A percentile compares a stretch with the other conserved stretches of the same genome.
Evolutionary conservation across 2,797 vertebrate species (phyloP).

Genomic region (Scyliorhinus canicula): DNA sequence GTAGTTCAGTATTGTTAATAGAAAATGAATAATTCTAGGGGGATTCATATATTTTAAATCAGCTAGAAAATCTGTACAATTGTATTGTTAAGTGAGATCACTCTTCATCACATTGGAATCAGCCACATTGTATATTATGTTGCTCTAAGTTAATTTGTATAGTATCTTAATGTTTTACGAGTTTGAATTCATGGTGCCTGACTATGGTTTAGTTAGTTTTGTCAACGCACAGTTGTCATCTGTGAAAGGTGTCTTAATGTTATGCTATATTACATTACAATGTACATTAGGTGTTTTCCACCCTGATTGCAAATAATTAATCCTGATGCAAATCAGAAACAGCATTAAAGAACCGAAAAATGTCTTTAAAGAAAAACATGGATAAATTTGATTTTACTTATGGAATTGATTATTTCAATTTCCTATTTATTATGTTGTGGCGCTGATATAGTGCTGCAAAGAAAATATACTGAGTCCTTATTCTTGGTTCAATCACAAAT

Average conservation of each 20-base stretch:
- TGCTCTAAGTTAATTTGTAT: constrained; percentile 36
- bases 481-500: constrained; percentile 7
- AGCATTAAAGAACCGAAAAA: background rate
- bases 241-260: constrained; percentile 28
- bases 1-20: constrained; percentile 38
- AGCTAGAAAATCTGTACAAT: constrained; percentile 21
- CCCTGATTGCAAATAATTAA: background rate
- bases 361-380: background rate
- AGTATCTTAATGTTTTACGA: constrained; percentile 33
- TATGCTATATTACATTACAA: constrained; percentile 1
- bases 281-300: background rate
- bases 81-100: constrained; percentile 8
- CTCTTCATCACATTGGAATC: constrained; percentile 28
- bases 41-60: constrained; percentile 23
- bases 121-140: constrained; percentile 28
- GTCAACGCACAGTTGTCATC: constrained; percentile 16
- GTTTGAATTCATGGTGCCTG: constrained; percentile 14
- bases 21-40: constrained; percentile 34
- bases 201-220: constrained; percentile 8
- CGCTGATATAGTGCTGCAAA: background rate
- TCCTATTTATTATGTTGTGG: constrained; percentile 31
- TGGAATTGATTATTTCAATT: background rate
- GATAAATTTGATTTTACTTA: constrained; percentile 18
- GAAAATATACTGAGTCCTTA: background rate
- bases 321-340: background rate